phyloP scores from a whole-genome alignment of 2,797 vertebrate genomes.

The Setipinna tenuifilis region DNA sequence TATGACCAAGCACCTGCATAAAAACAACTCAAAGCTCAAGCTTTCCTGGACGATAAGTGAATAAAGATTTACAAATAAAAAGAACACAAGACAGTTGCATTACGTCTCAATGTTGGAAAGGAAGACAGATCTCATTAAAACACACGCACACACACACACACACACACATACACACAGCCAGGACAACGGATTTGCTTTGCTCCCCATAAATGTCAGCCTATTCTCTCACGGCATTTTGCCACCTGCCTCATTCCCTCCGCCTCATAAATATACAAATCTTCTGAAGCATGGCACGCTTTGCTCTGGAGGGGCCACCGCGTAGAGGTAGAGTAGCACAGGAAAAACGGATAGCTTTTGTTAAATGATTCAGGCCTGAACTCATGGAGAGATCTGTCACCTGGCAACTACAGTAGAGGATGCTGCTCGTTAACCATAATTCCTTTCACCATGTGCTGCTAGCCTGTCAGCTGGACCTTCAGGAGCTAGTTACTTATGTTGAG shows the following conservation, averaged over 20 bases:
- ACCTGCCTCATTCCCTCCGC: neutral
- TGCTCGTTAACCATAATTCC: neutral
- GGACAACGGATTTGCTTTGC: constrained; percentile 5
- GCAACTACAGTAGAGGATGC: neutral
- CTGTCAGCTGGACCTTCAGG: neutral
- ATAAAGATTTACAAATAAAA: neutral
- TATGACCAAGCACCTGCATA: neutral
- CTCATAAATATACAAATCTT: constrained; percentile 28
- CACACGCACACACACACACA: too few species aligned
- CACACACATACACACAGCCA: neutral
- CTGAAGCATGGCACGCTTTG: constrained; percentile 18
- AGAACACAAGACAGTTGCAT: neutral
- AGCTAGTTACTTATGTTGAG: neutral
- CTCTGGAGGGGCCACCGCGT: neutral
- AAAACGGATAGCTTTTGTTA: neutral
- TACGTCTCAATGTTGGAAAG: neutral
- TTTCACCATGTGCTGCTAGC: neutral
- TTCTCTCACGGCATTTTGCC: constrained; percentile 18
- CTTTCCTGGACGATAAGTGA: neutral
- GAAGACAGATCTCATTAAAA: neutral
- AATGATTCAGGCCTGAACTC: constrained; percentile 13
- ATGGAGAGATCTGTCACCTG: neutral
- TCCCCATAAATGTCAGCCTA: constrained; percentile 2
- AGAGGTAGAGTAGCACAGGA: neutral
- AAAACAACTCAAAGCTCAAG: neutral